Base-by-base conservation (phyloP, 35 echinoderm and acorn worm genomes). In the Chiridota heheva region DNA sequence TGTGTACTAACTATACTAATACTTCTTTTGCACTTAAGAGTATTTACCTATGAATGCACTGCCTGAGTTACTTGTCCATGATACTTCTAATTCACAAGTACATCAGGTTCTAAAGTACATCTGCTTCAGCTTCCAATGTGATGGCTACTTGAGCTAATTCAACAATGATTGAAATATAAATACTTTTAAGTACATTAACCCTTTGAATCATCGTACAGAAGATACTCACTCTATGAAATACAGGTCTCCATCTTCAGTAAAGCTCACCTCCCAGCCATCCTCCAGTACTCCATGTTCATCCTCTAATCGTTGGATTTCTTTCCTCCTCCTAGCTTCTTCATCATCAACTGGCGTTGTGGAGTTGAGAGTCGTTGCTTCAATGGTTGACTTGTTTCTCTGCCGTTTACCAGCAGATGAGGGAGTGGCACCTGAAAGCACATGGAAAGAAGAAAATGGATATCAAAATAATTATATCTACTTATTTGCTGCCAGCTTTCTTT, bases 221-320 rank as follows among this genome's bases (percentile, higher is more conserved):
- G 29, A 91, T 37, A 91, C 95, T 88, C 80, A 98, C 95, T 98
- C 81, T 24, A 98, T 98, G 60, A 84, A 98, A 71, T 98, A 98
- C 81, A 98, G 86, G 58, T 98, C 95, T 69, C 89, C 84, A 32
- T 91, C 84, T 37, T 98, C 95, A n/a, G 95, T 98, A 42, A 98
- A 98, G 12, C 89, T 89, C 46, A 98, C 88, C 68, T 98, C 95
- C 95, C 95, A 98, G 45, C 88, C 70, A 16, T 7, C 0, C 1
- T 84, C 66, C 2, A 98, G 75, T 4, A 67, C 60, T 26, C 95
- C 95, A 32, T 88, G 51, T 25, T 92, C 89, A 18, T 85, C 80
- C 40, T 88, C 80, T 40, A 87, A 42, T 53, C 79, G 82, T 40
- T 88, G 36, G 18, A 91, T 82, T 18, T 88, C 71, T 69, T 92